Evolutionary conservation across 35 echinoderm and acorn worm genomes (phyloP).

Genomic region (Apostichopus parvimensis): DNA sequence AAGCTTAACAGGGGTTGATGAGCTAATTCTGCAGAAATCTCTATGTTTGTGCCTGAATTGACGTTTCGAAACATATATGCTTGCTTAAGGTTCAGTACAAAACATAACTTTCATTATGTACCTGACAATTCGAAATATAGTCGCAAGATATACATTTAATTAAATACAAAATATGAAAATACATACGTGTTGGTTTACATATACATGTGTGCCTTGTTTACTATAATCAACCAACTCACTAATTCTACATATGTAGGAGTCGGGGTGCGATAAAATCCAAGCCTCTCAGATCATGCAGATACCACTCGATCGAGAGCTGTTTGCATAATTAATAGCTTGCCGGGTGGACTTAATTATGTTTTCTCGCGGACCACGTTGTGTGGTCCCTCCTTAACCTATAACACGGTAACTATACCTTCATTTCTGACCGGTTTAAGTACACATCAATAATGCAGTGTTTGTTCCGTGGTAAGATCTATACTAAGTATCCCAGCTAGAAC

Average conservation of each 20-base stretch:
- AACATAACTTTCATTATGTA: too few species aligned
- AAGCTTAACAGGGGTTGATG: too few species aligned
- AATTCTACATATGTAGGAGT: too few species aligned
- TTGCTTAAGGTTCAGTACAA: too few species aligned
- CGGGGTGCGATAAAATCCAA: not conserved
- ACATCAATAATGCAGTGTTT: constrained; percentile 11
- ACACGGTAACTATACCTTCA: not conserved
- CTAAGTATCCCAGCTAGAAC: not conserved
- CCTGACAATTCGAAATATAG: too few species aligned
- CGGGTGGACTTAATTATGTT: not conserved
- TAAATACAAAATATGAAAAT: not conserved
- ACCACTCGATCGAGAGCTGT: not conserved
- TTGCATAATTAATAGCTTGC: constrained; percentile 4
- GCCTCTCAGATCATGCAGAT: not conserved
- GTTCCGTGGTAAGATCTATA: constrained; percentile 19
- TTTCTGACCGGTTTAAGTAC: not conserved
- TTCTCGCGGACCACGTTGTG: not conserved
- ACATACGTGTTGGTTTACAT: not conserved
- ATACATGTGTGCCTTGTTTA: not conserved
- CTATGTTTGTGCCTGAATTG: too few species aligned
- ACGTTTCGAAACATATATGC: too few species aligned
- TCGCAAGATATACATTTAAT: too few species aligned
- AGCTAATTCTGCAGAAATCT: too few species aligned
- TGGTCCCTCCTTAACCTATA: not conserved
- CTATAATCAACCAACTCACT: not conserved